phyloP scores from a whole-genome alignment of 2,888 invertebrate species.

The Eupithecia pulchellata region DNA sequence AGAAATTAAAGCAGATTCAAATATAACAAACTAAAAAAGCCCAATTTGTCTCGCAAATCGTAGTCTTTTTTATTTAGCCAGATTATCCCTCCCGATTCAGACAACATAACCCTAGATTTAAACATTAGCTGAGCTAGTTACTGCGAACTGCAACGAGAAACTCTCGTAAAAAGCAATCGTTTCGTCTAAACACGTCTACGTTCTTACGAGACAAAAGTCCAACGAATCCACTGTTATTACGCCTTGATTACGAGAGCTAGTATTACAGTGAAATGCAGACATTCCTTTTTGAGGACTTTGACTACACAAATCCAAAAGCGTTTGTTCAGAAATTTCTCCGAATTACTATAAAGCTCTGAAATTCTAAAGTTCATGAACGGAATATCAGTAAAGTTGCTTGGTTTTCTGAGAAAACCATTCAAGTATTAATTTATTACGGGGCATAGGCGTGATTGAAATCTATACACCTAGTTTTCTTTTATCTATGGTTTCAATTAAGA shows the following conservation, averaged over 20 bases:
- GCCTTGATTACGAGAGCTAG: conserved; percentile 3
- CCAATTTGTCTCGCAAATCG: neutral
- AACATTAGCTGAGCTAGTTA: conserved; percentile 64
- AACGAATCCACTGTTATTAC: conserved; percentile 40
- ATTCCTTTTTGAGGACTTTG: neutral
- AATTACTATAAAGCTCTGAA: neutral
- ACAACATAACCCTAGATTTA: neutral
- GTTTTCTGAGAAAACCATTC: neutral
- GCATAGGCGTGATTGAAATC: conserved; percentile 1
- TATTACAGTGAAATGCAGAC: neutral
- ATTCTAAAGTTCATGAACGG: neutral
- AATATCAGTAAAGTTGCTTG: neutral
- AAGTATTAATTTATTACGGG: neutral
- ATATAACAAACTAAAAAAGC: no score
- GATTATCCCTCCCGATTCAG: neutral
- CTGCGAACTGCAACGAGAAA: conserved; percentile 70
- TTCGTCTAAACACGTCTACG: conserved; percentile 62
- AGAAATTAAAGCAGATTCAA: no score
- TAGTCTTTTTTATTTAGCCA: neutral
- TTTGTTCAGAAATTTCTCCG: neutral
- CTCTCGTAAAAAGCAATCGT: conserved; percentile 61
- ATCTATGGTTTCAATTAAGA: neutral
- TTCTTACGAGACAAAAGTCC: conserved; percentile 60
- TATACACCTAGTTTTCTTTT: neutral
- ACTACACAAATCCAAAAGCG: neutral